Base-by-base conservation (phyloP, 2,113 vertebrate genomes). In the Ammospiza nelsoni region DNA sequence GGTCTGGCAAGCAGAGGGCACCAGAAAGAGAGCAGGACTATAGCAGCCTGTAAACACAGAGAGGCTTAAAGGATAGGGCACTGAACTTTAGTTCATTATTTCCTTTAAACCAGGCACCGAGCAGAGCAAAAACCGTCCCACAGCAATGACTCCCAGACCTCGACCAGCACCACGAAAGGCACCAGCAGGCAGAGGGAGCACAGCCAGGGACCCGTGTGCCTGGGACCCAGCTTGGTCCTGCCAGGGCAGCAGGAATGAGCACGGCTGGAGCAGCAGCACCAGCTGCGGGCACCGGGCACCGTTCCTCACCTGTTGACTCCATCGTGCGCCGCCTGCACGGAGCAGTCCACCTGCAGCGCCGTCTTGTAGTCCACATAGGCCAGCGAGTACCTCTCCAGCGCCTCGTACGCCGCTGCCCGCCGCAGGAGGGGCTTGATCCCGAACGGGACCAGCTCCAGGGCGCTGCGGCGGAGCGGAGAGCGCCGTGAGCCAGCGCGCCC, bases 351-450 rank as follows among this genome's bases (percentile, higher is more conserved):
- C 97, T 98, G 99, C 95, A 99, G 97, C 15, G 93, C 98, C 0
- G 99, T 99, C 97, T 98, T 98, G 96, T 99, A 99, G 98, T 99
- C 99, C 8, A 99, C 97, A 10, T 99, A 99, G 20, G 99, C 99
- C 96, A 91, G 97, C 9, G 96, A 13, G 95, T 99, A 99, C 55
- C 98, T 96, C 98, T 99, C 99, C 95, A 99, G 81, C 4, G 99
- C 98, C 89, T 99, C 99, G 33, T 98, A 98, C 16, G 99, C 99
- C 4, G 99, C 96, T 1, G 99, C 99, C 4, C 99, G 98, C 33
- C 99, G 97, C 12, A 99, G 97, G 15, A 99, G 97, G 37, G 99
- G 98, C 92, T 99, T 99, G 41, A 99, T 95, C 6, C 98, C 97
- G 61, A 99, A 99, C 1, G 99, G 98, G 39, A 97, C 97, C 90